Evolutionary conservation across 2,888 invertebrate genomes (phyloP), one percentile per base, ranked within the genome.

Genomic region (Glyphotaelius pellucidus): DNA sequence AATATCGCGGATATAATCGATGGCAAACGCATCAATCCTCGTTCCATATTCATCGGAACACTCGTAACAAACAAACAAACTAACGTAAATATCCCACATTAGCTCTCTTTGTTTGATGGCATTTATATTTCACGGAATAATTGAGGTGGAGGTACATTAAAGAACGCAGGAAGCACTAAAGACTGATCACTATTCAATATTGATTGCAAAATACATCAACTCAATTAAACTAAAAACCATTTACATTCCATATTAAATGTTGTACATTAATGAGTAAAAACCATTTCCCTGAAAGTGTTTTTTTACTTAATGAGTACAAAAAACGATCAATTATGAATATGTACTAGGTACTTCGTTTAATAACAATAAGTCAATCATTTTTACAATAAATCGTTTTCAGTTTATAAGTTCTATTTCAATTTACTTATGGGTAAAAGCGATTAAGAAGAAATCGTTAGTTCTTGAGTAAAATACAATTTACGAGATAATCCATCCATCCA

Each of bases 1-100:
- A 84, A 84, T 32, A 38, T 35, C 84, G 35, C 84, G 38, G 32
- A 32, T 19, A 81, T 14, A 14, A 84, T 32, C 84, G 35, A 84
- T 84, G 84, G 32, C 84, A 35, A 84, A 67, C 67, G 67, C 67
- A 67, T 67, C 67, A 67, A 67, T 67, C 67, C 67, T 67, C 67
- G 67, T 67, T 67, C 67, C 67, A 67, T 67, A 67, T 67, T 67
- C 67, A 67, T 67, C 67, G 25, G 67, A 67, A 67, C n/a, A 67
- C 67, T 67, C 67, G 9, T 9, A 67, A 67, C 67, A 67, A n/a
- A 67, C 67, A 25, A 67, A 67, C 42, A 15, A 47, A 47, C 5
- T 67, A 25, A 67, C 67, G 67, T 67, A 25, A 67, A 67, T 67
- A 67, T 67, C 67, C 25, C 67, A 9, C 52, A 67, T 67, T 67